Evolutionary conservation across 2,113 vertebrate genomes (phyloP).

Genomic region (Coregonus clupeaformis): DNA sequence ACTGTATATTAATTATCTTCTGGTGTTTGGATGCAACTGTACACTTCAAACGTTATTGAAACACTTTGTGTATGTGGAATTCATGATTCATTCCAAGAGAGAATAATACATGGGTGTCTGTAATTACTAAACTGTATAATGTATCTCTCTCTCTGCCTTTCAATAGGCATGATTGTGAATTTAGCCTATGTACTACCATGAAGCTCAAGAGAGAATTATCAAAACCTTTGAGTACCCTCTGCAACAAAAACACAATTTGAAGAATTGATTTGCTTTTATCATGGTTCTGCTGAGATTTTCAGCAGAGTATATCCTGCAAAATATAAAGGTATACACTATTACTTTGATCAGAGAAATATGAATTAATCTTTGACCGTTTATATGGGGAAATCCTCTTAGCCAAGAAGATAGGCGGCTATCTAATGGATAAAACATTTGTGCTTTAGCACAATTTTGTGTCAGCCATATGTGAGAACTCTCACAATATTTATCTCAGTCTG

Average conservation of each 20-base stretch:
- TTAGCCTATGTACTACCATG: not conserved
- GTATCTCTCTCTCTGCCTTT: not conserved
- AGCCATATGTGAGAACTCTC: not conserved
- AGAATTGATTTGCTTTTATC: not conserved
- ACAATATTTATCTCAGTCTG: not conserved
- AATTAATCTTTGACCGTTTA: not conserved
- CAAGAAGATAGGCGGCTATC: not conserved
- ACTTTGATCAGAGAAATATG: not conserved
- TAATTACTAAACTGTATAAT: not conserved
- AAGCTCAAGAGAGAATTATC: not conserved
- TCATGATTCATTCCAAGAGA: not conserved
- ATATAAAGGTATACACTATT: not conserved
- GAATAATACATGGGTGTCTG: not conserved
- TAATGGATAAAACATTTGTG: not conserved
- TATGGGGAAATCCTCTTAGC: not conserved
- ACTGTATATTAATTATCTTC: slow-evolving; percentile 14
- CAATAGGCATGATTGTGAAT: not conserved
- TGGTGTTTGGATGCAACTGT: not conserved
- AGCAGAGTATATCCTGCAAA: not conserved
- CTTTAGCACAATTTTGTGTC: not conserved
- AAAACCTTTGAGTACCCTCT: not conserved
- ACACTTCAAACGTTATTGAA: not conserved
- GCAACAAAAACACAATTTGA: not conserved
- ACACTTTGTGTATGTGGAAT: not conserved
- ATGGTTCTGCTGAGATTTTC: not conserved